phyloP scores from a whole-genome alignment of 2,113 vertebrate species.

The Polypterus bichir region DNA sequence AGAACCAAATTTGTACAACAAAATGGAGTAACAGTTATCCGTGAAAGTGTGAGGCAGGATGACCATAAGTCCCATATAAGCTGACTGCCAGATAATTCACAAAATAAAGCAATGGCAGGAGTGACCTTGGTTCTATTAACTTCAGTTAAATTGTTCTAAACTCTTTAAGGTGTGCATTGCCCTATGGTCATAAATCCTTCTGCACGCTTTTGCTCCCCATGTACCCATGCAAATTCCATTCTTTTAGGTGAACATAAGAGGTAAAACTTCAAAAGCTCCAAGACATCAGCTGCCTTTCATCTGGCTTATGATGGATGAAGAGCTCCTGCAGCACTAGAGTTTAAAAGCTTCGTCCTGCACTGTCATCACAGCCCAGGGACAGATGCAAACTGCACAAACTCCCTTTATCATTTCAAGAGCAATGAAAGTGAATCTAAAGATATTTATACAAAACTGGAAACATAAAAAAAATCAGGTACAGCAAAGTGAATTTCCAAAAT shows the following conservation, averaged over 20 bases:
- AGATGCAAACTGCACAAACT: not conserved
- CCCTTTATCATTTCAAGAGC: not conserved
- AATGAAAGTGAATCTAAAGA: no score
- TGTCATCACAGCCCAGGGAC: not conserved
- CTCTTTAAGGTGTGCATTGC: not conserved
- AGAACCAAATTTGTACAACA: no score
- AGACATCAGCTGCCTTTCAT: not conserved
- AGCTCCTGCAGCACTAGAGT: not conserved
- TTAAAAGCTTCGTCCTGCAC: not conserved
- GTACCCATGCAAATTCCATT: not conserved
- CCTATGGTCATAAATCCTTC: not conserved
- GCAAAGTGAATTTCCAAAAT: not conserved
- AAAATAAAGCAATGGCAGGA: not conserved
- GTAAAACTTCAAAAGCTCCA: not conserved
- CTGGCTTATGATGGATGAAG: not conserved
- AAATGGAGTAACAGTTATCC: no score
- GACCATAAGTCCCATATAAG: no score
- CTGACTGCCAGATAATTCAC: not conserved
- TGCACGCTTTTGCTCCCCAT: not conserved
- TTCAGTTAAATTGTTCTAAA: not conserved
- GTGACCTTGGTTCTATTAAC: slow-evolving; percentile 5
- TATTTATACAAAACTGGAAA: not conserved
- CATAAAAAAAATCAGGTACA: not conserved
- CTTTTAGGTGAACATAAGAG: not conserved
- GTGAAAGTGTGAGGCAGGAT: no score